Conservation (phyloP, 2,797 vertebrate species). For the Sphaeramia orbicularis region DNA sequence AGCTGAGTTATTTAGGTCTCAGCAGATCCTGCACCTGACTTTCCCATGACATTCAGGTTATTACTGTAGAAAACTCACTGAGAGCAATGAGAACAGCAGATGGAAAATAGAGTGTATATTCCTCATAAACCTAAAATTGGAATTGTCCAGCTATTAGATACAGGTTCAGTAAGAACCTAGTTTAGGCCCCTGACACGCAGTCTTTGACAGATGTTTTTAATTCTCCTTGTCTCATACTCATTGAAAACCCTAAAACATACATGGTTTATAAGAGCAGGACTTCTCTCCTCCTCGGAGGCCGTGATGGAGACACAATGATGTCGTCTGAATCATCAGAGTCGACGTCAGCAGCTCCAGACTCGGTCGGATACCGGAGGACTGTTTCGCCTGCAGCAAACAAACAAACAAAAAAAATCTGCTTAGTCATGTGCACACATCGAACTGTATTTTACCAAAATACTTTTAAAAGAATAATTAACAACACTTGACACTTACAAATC, state of each 20-base stretch:
- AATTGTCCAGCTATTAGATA: conserved; percentile 16
- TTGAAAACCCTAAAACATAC: background rate
- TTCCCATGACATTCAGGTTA: conserved; percentile 22
- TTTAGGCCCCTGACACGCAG: conserved; percentile 5
- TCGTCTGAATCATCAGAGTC: conserved; percentile 92
- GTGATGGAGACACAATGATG: conserved; percentile 83
- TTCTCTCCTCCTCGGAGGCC: conserved; percentile 78
- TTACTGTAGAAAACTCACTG: conserved; percentile 19
- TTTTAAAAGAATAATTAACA: too few species aligned
- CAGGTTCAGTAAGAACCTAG: conserved; percentile 24
- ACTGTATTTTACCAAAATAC: too few species aligned
- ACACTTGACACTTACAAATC: too few species aligned
- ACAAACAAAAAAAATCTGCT: too few species aligned
- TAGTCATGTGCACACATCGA: too few species aligned
- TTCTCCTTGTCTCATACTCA: background rate
- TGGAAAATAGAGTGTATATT: conserved; percentile 11
- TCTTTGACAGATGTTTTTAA: conserved; percentile 4
- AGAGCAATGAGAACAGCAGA: background rate
- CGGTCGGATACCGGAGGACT: conserved; percentile 3
- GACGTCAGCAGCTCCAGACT: conserved; percentile 51
- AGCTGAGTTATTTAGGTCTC: conserved; percentile 23
- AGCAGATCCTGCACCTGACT: conserved; percentile 3
- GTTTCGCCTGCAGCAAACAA: conserved; percentile 60
- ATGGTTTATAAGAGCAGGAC: conserved; percentile 55
- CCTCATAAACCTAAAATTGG: conserved; percentile 10